phyloP scores from a whole-genome alignment of 1,140 invertebrate species.

The Pteromalus puparum region DNA sequence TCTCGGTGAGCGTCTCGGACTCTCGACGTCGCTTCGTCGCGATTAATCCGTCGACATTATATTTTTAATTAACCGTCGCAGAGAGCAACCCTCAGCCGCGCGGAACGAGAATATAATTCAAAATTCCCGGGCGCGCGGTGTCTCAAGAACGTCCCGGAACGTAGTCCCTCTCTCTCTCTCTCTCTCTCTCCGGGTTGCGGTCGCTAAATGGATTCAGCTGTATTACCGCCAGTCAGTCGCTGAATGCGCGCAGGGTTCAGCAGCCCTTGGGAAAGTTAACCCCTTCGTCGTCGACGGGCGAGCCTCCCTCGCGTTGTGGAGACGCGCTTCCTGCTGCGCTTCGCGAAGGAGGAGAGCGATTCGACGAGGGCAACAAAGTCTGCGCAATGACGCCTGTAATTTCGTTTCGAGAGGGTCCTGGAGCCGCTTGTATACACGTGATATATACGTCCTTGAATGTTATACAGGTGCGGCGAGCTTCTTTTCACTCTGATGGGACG shows the following conservation, averaged over 20 bases:
- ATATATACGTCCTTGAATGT: not conserved
- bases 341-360: not conserved
- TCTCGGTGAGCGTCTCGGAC: not conserved
- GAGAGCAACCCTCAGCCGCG: not conserved
- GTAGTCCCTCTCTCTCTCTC: not conserved
- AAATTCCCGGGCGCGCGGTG: conserved; percentile 32
- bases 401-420: conserved; percentile 33
- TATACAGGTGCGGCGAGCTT: not conserved
- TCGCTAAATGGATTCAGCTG: conserved; percentile 69
- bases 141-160: conserved; percentile 23
- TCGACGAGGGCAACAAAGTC: conserved; percentile 16
- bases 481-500: not conserved
- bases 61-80: conserved; percentile 40
- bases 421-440: not conserved
- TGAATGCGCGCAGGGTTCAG: conserved; percentile 59
- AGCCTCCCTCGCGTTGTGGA: not conserved
- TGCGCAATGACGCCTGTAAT: conserved; percentile 43
- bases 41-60: conserved; percentile 32
- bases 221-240: conserved; percentile 64
- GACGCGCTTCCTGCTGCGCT: not conserved
- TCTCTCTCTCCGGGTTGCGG: conserved; percentile 59
- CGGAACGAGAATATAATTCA: conserved; percentile 15
- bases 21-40: not conserved
- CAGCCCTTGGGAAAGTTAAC: conserved; percentile 58
- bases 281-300: conserved; percentile 28